A percentile compares a stretch with the other conserved stretches of the same genome.
phyloP scores from a whole-genome alignment of 2,113 vertebrate species.

The Triplophysa siluroides region DNA sequence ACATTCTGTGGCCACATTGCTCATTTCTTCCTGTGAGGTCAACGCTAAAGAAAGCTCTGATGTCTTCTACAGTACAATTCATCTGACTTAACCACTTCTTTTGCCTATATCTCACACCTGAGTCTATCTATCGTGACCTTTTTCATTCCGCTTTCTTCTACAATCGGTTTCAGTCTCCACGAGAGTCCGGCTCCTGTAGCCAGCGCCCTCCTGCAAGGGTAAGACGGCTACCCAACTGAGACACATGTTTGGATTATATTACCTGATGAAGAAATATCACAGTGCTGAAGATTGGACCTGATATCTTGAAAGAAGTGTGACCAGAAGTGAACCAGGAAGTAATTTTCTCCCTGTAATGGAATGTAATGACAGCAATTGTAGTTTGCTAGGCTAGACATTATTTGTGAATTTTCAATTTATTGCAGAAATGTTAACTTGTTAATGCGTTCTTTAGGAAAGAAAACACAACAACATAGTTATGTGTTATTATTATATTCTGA shows the following conservation, averaged over 20 bases:
- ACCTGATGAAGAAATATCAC: constrained; percentile 29
- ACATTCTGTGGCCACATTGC: neutral
- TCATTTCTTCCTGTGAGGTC: neutral
- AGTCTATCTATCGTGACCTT: constrained; percentile 17
- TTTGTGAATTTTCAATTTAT: neutral
- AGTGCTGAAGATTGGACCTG: constrained; percentile 29
- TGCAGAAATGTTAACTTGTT: neutral
- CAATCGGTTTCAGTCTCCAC: neutral
- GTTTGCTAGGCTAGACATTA: neutral
- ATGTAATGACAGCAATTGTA: neutral
- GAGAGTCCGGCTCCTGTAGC: neutral
- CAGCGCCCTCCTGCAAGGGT: neutral
- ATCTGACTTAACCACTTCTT: neutral
- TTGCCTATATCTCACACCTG: neutral
- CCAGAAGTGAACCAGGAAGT: neutral
- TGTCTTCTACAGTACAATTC: neutral
- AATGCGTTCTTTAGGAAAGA: no score
- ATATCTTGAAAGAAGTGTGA: constrained; percentile 6
- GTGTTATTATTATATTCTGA: no score
- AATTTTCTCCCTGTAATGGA: constrained; percentile 2
- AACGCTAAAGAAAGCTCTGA: constrained; percentile 19
- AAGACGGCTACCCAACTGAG: constrained; percentile 17
- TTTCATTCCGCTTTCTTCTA: neutral
- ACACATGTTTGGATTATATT: constrained; percentile 15
- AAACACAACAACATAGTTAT: no score